Evolutionary conservation across 23 tunicate species (phyloP).

Genomic region (Phallusia fumigata): DNA sequence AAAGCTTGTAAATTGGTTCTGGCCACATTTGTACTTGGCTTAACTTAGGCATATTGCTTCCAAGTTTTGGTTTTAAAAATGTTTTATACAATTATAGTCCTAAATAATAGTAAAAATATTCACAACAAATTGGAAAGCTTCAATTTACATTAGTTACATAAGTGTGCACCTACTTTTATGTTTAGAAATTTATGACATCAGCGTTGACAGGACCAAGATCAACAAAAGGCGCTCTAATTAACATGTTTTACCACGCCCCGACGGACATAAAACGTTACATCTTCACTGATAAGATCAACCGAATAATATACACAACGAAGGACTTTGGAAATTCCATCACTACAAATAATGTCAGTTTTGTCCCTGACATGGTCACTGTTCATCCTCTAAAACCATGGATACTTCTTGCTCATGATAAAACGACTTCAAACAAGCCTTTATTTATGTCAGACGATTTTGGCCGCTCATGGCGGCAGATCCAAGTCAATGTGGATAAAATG

Average conservation of each 20-base stretch:
- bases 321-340: conserved; percentile 35
- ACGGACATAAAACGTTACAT: conserved; percentile 52
- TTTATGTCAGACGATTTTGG: conserved; percentile 74
- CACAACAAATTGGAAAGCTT: not conserved
- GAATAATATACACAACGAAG: conserved; percentile 37
- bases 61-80: too few species aligned
- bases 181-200: not conserved
- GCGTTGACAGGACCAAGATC: not conserved
- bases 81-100: too few species aligned
- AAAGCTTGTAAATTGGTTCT: not conserved
- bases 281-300: conserved; percentile 27
- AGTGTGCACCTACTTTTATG: not conserved
- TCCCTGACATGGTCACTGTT: conserved; percentile 41
- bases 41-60: too few species aligned
- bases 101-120: too few species aligned
- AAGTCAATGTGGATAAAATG: conserved; percentile 29
- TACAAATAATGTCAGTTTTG: conserved; percentile 18
- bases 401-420: conserved; percentile 61
- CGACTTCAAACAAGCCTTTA: not conserved
- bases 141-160: not conserved
- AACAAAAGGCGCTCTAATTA: conserved; percentile 5
- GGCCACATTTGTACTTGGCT: too few species aligned
- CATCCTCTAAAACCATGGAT: conserved; percentile 44
- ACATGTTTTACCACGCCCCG: conserved; percentile 45
- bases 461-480: conserved; percentile 52